These are phyloP conservation scores for Thalassoma bifasciatum DNA, from an alignment of 2,113 vertebrate species.

Conservation along the genomic window DNA sequence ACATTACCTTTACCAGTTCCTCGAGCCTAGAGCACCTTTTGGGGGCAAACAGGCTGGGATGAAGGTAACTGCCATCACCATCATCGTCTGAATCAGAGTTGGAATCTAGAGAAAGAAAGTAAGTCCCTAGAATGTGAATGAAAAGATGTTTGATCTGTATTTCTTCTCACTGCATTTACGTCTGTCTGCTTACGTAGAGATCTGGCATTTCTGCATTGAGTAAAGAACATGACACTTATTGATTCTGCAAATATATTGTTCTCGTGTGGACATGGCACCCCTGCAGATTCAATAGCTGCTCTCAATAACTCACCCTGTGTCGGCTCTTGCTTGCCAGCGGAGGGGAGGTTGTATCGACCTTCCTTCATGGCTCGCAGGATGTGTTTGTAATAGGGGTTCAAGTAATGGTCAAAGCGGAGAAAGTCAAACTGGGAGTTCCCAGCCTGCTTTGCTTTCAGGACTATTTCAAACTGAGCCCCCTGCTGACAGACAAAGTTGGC, in stretches of 20 bases:
- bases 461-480: constrained; percentile 97
- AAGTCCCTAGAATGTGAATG: constrained; percentile 7
- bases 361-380: constrained; percentile 97
- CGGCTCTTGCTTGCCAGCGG: constrained; percentile 82
- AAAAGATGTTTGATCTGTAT: no score
- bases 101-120: constrained; percentile 73
- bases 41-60: constrained; percentile 96
- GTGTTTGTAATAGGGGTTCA: constrained; percentile 99
- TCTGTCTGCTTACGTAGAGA: background rate
- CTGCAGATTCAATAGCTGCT: background rate
- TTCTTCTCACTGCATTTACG: background rate
- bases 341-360: constrained; percentile 87
- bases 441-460: constrained; percentile 96
- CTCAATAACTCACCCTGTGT: constrained; percentile 81
- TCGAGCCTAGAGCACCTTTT: constrained; percentile 92
- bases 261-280: background rate
- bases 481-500: constrained; percentile 97
- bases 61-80: constrained; percentile 91
- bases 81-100: constrained; percentile 88
- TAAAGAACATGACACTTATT: background rate
- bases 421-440: constrained; percentile 99
- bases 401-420: constrained; percentile 97
- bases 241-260: constrained; percentile 1
- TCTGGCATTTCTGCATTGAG: constrained; percentile 10
- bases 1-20: constrained; percentile 93